Evolutionary conservation across 2,797 vertebrate genomes (phyloP).

Genomic region (Bradypus variegatus): DNA sequence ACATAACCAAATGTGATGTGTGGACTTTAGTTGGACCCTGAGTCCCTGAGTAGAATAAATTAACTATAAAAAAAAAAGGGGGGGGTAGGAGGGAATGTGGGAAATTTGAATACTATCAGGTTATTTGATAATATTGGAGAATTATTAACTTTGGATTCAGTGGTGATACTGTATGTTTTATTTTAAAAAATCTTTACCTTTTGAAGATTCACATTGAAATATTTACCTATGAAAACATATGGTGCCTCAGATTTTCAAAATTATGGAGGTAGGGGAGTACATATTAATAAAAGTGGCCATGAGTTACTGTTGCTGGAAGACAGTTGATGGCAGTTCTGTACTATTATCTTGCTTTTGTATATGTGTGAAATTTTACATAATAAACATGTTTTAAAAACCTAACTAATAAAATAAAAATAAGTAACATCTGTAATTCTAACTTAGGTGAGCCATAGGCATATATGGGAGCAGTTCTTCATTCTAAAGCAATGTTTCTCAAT

Average conservation of each 20-base stretch:
- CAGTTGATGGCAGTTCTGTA: not conserved
- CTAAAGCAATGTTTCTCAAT: not conserved
- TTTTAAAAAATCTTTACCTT: not conserved
- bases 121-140: not conserved
- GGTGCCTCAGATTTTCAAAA: not conserved
- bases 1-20: not conserved
- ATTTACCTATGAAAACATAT: not conserved
- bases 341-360: not conserved
- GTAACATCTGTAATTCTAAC: not conserved
- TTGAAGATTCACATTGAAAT: not conserved
- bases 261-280: not conserved
- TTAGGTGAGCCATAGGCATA: not conserved
- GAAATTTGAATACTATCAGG: not conserved
- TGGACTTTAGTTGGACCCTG: not conserved
- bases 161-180: not conserved
- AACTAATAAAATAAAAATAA: not conserved
- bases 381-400: no score
- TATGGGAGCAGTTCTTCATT: not conserved
- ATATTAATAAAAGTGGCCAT: not conserved
- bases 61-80: not conserved
- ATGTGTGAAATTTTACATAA: not conserved
- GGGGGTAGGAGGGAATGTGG: not conserved
- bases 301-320: not conserved
- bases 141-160: not conserved
- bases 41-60: not conserved